phyloP scores from a whole-genome alignment of 1,140 invertebrate species.

The Aphelinus atriplicis region DNA sequence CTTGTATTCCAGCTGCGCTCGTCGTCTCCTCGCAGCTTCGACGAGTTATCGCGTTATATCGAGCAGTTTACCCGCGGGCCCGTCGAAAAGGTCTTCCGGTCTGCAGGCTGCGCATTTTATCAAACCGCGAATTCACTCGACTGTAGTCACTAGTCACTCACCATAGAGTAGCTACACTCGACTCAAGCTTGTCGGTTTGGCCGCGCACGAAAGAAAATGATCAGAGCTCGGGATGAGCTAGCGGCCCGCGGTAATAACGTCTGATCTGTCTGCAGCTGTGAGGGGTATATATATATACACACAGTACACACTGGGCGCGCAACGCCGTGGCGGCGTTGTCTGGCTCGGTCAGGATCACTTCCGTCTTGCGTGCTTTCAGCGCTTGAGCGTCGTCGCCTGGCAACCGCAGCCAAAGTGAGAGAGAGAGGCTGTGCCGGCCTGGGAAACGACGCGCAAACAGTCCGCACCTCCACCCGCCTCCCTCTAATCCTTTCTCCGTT shows the following conservation, averaged over 20 bases:
- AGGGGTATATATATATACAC: not conserved
- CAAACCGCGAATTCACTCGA: too few relatives aligned
- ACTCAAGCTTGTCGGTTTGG: too few relatives aligned
- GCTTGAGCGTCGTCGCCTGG: conserved; percentile 30
- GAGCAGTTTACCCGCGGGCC: not conserved
- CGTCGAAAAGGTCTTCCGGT: too few relatives aligned
- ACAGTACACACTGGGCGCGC: not conserved
- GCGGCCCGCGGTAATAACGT: not conserved
- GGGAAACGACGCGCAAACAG: conserved; percentile 25
- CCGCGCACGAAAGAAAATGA: too few relatives aligned
- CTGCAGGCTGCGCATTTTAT: too few relatives aligned
- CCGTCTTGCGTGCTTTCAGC: conserved; percentile 37
- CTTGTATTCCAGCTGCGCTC: not conserved
- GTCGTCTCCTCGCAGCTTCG: not conserved
- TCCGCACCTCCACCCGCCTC: not conserved
- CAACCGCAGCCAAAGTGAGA: conserved; percentile 16
- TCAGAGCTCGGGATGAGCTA: too few relatives aligned
- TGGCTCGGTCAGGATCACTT: conserved; percentile 34
- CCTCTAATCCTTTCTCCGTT: conserved; percentile 22
- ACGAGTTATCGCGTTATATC: conserved; percentile 8
- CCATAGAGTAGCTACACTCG: too few relatives aligned
- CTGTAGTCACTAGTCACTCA: too few relatives aligned
- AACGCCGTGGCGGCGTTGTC: not conserved
- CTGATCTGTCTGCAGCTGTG: too few relatives aligned
- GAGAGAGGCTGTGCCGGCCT: not conserved